Conservation (phyloP, 2,113 vertebrate genomes). For the Rhinolophus ferrumequinum region DNA sequence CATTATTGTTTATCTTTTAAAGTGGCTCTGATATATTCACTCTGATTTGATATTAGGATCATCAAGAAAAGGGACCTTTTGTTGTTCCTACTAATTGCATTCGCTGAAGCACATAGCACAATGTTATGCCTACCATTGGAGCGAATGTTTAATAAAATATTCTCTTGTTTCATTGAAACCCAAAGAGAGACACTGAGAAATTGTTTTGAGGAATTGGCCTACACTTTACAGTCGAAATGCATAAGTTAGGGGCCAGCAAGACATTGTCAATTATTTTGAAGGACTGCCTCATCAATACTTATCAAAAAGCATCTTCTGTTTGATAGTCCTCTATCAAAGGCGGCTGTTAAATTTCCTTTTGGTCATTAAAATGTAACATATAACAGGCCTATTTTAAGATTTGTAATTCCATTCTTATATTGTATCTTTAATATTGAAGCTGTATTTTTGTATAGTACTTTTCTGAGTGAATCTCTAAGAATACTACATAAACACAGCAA, state of each 20-base stretch:
- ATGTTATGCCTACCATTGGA: not conserved
- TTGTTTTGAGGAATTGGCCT: not conserved
- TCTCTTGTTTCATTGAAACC: constrained; percentile 1
- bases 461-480: not conserved
- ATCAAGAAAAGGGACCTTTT: not conserved
- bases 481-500: not conserved
- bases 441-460: not conserved
- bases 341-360: not conserved
- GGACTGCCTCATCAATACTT: not conserved
- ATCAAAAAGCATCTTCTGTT: not conserved
- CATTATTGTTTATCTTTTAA: not conserved
- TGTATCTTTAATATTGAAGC: constrained; percentile 11
- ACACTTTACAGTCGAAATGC: not conserved
- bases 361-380: not conserved
- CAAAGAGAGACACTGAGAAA: not conserved
- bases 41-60: not conserved
- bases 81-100: not conserved
- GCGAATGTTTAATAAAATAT: not conserved
- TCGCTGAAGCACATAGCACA: not conserved
- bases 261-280: not conserved
- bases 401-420: not conserved
- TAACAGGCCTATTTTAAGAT: not conserved
- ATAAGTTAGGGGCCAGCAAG: not conserved
- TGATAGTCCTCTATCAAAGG: not conserved
- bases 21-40: not conserved